phyloP scores from a whole-genome alignment of 2,113 vertebrate genomes.

The Jacana jacana region DNA sequence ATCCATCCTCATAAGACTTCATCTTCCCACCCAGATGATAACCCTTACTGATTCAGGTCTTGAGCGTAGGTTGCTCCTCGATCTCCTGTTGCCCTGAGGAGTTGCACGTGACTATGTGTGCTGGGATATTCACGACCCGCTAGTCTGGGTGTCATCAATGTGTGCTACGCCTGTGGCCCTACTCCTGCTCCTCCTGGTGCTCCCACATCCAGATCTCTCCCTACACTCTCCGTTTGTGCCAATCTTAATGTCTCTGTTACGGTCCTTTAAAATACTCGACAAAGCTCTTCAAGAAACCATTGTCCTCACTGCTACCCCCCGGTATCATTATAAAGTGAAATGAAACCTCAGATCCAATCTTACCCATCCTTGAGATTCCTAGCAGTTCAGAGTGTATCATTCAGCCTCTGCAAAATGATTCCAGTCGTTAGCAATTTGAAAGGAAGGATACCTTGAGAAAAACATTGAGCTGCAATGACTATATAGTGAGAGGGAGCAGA shows the following conservation, averaged over 20 bases:
- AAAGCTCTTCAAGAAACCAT: not conserved
- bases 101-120: not conserved
- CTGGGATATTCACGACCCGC: not conserved
- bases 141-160: not conserved
- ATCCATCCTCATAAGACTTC: too few species aligned
- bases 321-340: not conserved
- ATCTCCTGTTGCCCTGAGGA: not conserved
- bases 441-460: not conserved
- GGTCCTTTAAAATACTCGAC: not conserved
- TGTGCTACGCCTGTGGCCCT: rapidly evolving
- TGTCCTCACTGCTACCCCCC: not conserved
- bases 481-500: not conserved
- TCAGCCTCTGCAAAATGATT: not conserved
- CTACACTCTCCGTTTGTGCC: not conserved
- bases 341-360: not conserved
- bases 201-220: not conserved
- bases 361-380: not conserved
- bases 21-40: not conserved
- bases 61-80: not conserved
- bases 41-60: not conserved
- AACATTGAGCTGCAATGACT: not conserved
- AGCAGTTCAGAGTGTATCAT: not conserved
- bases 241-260: not conserved
- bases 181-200: not conserved
- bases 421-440: not conserved